These are phyloP conservation scores for Natator depressus DNA, from an alignment of 2,113 vertebrate species.

Conservation along the genomic window DNA sequence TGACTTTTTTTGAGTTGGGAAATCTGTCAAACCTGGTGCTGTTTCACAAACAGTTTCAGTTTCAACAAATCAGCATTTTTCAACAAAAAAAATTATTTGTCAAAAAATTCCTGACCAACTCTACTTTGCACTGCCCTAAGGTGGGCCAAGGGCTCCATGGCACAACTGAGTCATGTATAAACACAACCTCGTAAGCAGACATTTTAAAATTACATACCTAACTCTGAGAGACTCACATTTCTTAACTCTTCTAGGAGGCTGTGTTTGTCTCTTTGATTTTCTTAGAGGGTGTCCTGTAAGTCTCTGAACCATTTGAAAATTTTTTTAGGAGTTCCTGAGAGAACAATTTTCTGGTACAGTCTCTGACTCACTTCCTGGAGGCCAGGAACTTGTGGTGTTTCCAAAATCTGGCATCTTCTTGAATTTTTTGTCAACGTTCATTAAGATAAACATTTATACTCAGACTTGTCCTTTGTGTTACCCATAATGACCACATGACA, in stretches of 20 bases:
- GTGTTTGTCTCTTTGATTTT: neutral
- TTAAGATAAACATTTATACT: conserved; percentile 3
- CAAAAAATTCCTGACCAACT: neutral
- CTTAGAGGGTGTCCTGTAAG: neutral
- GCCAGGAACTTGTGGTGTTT: neutral
- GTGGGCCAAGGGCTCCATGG: neutral
- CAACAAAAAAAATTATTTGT: no score
- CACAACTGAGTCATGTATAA: neutral
- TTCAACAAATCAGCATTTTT: no score
- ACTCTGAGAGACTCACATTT: neutral
- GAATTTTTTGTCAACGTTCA: conserved; percentile 35
- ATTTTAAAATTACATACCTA: neutral
- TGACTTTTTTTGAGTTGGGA: no score
- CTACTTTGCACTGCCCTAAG: accelerated
- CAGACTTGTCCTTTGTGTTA: conserved; percentile 17
- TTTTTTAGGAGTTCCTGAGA: neutral
- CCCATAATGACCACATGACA: neutral
- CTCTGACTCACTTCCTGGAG: neutral
- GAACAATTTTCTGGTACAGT: neutral
- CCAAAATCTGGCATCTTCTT: neutral
- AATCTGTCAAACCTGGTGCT: no score
- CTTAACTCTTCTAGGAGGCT: neutral
- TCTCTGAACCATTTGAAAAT: neutral
- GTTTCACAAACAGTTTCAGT: no score
- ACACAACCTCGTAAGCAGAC: neutral